Conservation (phyloP, 2,113 vertebrate species). For the Entomyzon cyanotis region DNA sequence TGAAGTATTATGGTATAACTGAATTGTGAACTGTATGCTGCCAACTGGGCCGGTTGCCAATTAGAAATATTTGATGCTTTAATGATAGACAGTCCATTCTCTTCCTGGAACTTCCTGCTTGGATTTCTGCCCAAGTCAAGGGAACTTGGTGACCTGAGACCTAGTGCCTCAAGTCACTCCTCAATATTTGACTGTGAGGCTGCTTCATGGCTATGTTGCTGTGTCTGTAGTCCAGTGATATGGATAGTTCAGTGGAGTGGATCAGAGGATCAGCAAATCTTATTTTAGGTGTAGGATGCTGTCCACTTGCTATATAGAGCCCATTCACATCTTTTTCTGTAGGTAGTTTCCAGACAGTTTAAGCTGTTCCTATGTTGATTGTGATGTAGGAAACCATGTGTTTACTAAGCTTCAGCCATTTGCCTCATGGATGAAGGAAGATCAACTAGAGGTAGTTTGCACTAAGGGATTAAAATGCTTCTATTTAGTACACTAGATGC, state of each 20-base stretch:
- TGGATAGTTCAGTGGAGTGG: neutral
- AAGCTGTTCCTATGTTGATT: neutral
- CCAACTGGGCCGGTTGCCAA: slow-evolving; percentile 14
- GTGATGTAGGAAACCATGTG: neutral
- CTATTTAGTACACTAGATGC: neutral
- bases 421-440: neutral
- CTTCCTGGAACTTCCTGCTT: slow-evolving; percentile 18
- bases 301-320: neutral
- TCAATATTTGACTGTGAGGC: neutral
- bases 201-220: neutral
- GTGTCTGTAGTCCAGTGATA: neutral
- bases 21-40: slow-evolving; percentile 6
- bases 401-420: neutral
- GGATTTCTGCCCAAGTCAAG: slow-evolving; percentile 20
- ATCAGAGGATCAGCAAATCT: neutral
- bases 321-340: neutral
- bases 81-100: slow-evolving; percentile 30
- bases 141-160: slow-evolving; percentile 15
- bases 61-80: slow-evolving; percentile 31
- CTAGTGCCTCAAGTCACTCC: neutral
- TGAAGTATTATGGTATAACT: neutral
- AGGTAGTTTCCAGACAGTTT: neutral
- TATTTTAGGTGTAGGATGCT: neutral
- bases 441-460: neutral
- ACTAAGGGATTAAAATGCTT: neutral